Percentiles rank a stretch among this genome's conserved stretches.
These are phyloP conservation scores for Terrapene triunguis DNA, from an alignment of 2,113 vertebrate genomes.

Conservation along the genomic window DNA sequence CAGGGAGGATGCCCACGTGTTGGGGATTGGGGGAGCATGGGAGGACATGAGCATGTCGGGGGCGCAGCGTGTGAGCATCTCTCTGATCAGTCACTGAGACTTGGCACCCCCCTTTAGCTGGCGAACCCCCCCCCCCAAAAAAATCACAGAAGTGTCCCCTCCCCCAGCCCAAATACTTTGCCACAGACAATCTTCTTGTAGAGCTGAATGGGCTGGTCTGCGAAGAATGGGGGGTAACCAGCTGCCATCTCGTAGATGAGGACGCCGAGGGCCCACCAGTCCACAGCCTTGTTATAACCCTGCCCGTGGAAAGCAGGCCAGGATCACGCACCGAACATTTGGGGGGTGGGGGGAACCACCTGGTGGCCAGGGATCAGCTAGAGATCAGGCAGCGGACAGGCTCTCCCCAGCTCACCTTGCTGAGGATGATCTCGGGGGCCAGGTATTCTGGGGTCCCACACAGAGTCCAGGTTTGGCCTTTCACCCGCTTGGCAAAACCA, in stretches of 20 bases:
- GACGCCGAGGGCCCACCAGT: conserved; percentile 95
- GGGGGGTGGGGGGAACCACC: neutral
- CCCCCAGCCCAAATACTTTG: conserved; percentile 81
- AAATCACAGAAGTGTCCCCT: neutral
- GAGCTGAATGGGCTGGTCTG: conserved; percentile 95
- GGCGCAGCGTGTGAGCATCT: no score
- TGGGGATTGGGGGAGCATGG: no score
- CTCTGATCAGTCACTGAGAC: neutral
- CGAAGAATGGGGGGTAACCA: conserved; percentile 93
- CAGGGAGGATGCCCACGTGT: no score
- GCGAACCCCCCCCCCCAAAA: neutral
- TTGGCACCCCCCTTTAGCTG: neutral
- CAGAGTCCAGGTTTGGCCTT: conserved; percentile 78
- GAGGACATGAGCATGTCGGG: neutral
- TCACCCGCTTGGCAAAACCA: conserved; percentile 94
- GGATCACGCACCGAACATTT: neutral
- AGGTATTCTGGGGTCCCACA: conserved; percentile 85
- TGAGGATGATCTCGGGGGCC: conserved; percentile 94
- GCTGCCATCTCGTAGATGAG: conserved; percentile 95
- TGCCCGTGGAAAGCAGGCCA: conserved; percentile 30
- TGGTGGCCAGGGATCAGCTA: neutral
- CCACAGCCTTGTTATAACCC: conserved; percentile 95
- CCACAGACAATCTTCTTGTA: conserved; percentile 96
- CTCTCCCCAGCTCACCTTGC: conserved; percentile 81
- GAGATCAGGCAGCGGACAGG: no score